phyloP scores from a whole-genome alignment of 2,113 vertebrate species.

The Pluvialis apricaria region DNA sequence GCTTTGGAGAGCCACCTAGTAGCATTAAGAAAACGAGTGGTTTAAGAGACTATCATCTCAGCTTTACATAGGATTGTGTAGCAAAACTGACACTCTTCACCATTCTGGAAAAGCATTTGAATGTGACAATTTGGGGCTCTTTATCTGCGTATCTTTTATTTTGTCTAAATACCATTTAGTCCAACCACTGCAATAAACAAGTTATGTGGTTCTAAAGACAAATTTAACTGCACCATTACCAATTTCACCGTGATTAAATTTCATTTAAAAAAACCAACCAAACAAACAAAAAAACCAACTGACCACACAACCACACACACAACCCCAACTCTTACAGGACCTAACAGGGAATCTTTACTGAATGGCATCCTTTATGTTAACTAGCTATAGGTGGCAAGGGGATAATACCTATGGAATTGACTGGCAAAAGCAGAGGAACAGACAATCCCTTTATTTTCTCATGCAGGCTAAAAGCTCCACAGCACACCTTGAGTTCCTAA shows the following conservation, averaged over 20 bases:
- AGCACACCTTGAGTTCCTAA: background rate
- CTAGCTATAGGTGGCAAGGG: background rate
- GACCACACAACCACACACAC: too few relatives aligned
- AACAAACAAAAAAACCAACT: too few relatives aligned
- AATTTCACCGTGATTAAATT: background rate
- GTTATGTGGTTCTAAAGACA: background rate
- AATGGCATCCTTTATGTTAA: background rate
- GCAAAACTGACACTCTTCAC: background rate
- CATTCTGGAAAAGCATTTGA: background rate
- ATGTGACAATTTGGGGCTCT: accelerated
- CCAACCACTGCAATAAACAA: background rate
- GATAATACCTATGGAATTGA: background rate
- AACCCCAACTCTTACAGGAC: background rate
- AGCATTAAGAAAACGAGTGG: background rate
- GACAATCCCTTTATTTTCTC: background rate
- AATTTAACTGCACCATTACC: background rate
- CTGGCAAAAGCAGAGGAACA: background rate
- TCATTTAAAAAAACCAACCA: background rate
- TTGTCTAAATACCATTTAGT: background rate
- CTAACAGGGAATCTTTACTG: background rate
- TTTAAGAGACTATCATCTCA: background rate
- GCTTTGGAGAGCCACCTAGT: background rate
- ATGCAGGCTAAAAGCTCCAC: background rate
- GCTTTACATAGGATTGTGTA: background rate
- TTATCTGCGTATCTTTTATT: background rate